Base-by-base conservation (phyloP, 2,888 invertebrate species). In the Eupithecia subfuscata region DNA sequence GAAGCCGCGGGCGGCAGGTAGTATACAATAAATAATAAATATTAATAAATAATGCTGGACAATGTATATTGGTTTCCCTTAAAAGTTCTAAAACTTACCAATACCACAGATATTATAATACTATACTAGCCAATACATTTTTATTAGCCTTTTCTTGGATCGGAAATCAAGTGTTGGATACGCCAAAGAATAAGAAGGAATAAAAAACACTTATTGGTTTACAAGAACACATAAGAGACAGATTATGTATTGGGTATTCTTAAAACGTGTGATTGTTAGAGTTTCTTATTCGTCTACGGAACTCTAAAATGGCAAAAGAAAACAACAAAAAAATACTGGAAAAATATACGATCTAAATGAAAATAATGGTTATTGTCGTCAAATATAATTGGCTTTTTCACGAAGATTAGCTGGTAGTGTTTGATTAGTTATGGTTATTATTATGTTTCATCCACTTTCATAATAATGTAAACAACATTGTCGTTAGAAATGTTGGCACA, bases 401-500 rank as follows among this genome's bases (percentile, higher is more conserved):
- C 52, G 8, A 22, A 56, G 5, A 12, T 60, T 60, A 60, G 12
- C 52, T 25, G 12, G 4, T 22, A 22, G 2, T 6, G 22, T 60
- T 25, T 12, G 25, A 25, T 65, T 65, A 65, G 65, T 67, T 40
- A 65, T 65, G 65, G 37, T 37, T 37, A 30, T 37, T 67, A 67
- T 37, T 30, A 40, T 40, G 12, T 67, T 40, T 65, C 34, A 65
- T 65, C 37, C n/a, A 65, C 64, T 64, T 71, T 25, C 70, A 22
- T 64, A 30, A 34, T 37, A 67, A 43, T 67, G 67, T 67, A 45
- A 68, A 68, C 68, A 43, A 68, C 68, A 68, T 67, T 68, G 68
- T 68, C 68, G 43, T 68, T 43, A 45, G 68, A 68, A 68, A 68
- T 68, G 16, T 68, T 68, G 68, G 68, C 68, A 68, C 68, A 6